Evolutionary conservation across 2,888 invertebrate genomes (phyloP).

Genomic region (Lasioglossum leucozonium): DNA sequence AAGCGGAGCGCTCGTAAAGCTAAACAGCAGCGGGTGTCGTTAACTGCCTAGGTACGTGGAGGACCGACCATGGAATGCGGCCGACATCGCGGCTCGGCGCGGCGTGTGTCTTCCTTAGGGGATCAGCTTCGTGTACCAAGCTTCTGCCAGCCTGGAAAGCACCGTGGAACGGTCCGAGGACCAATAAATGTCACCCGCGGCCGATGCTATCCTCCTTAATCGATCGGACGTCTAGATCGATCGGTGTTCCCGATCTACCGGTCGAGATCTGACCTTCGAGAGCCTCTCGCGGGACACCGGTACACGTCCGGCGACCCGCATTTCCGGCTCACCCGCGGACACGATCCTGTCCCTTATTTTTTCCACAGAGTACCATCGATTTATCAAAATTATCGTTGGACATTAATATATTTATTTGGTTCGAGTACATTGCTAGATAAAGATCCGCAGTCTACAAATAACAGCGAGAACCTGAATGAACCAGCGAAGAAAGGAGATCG

Average conservation of each 20-base stretch:
- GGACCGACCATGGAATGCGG: slow-evolving; percentile 39
- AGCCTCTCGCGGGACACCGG: slow-evolving; percentile 43
- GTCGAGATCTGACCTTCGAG: slow-evolving; percentile 46
- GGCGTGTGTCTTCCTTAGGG: slow-evolving; percentile 34
- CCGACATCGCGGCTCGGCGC: slow-evolving; percentile 29
- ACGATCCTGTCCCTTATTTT: background rate
- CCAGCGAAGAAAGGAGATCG: background rate
- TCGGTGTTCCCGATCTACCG: slow-evolving; percentile 43
- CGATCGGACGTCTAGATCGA: slow-evolving; percentile 69
- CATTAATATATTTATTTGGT: background rate
- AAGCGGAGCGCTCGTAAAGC: slow-evolving; percentile 26
- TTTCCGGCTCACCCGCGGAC: background rate
- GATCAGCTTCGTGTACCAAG: slow-evolving; percentile 23
- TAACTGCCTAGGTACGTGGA: slow-evolving; percentile 15
- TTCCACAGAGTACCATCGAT: too few relatives aligned
- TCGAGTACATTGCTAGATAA: background rate
- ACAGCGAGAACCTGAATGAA: background rate
- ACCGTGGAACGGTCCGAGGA: slow-evolving; percentile 42
- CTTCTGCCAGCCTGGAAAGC: background rate
- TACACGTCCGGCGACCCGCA: slow-evolving; percentile 37
- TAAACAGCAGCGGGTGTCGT: slow-evolving; percentile 43
- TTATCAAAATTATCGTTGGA: too few relatives aligned
- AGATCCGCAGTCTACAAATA: background rate
- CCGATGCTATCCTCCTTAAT: slow-evolving; percentile 58
- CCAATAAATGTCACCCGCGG: slow-evolving; percentile 60